Evolutionary conservation across 2,888 invertebrate genomes (phyloP).

Genomic region (Smittia aterrima): DNA sequence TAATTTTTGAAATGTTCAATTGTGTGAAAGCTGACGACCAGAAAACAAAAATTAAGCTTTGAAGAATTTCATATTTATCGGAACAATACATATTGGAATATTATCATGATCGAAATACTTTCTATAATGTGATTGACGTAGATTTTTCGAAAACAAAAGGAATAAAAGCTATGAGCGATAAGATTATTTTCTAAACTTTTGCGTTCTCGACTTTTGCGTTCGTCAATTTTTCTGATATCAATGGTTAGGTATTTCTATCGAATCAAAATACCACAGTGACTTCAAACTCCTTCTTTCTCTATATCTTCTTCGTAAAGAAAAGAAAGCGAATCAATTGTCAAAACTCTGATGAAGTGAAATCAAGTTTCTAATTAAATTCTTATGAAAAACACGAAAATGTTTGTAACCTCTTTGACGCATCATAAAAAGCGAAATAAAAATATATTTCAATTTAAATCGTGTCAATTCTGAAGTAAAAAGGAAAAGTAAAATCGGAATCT

Average conservation of each 20-base stretch:
- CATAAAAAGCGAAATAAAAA: not conserved
- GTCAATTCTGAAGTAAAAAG: not conserved
- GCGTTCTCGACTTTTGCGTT: not conserved
- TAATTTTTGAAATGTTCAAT: no score
- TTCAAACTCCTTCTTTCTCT: constrained; percentile 12
- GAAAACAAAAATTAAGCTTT: constrained; percentile 2
- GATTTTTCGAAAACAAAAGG: not conserved
- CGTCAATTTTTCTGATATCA: constrained; percentile 3
- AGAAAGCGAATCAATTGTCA: not conserved
- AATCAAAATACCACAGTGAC: constrained; percentile 39
- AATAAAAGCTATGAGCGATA: not conserved
- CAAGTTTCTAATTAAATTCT: not conserved
- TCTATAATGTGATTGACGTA: not conserved
- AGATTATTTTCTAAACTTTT: not conserved
- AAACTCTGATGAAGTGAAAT: not conserved
- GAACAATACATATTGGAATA: not conserved
- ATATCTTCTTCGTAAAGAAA: not conserved
- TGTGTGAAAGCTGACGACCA: not conserved
- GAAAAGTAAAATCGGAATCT: not conserved
- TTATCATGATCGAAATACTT: not conserved
- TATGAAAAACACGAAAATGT: not conserved
- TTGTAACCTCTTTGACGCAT: not conserved
- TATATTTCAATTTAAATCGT: not conserved
- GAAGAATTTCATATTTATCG: not conserved
- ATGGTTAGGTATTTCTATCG: constrained; percentile 33